Conservation (phyloP, 37 sponge, comb jelly and placozoan genomes). For the Cliona cf. orientalis region DNA sequence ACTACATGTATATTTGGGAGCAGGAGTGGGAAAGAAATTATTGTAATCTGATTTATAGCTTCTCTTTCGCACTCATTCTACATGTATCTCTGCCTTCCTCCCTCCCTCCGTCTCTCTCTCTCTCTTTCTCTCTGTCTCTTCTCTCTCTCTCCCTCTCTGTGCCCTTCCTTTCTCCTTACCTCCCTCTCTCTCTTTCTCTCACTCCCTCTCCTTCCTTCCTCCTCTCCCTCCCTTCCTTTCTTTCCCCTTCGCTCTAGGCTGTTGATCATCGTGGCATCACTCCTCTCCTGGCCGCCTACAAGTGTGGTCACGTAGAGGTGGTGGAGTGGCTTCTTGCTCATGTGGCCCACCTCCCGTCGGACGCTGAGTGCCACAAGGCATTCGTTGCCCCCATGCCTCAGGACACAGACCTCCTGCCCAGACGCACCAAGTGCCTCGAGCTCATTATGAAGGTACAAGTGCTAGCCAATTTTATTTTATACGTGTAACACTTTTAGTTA, state of each 20-base stretch:
- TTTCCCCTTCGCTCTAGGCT: constrained; percentile 46
- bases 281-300: constrained; percentile 90
- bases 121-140: no score
- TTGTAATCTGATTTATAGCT: no score
- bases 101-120: no score
- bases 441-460: constrained; percentile 88
- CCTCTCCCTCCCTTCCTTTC: neutral
- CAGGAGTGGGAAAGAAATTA: no score
- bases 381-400: constrained; percentile 81
- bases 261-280: constrained; percentile 84
- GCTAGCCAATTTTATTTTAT: no score
- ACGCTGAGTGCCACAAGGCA: constrained; percentile 95
- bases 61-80: no score
- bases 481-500: no score
- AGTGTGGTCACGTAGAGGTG: constrained; percentile 87
- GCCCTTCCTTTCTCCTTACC: no score
- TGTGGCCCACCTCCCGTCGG: constrained; percentile 91
- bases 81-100: constrained; percentile 1
- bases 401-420: constrained; percentile 79
- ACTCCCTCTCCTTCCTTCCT: no score
- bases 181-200: no score
- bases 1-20: no score
- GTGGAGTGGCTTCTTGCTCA: constrained; percentile 97
- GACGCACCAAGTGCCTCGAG: constrained; percentile 89
- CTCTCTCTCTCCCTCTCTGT: no score